Conservation (phyloP, 2,888 invertebrate genomes). For the Drosophila mercatorum region DNA sequence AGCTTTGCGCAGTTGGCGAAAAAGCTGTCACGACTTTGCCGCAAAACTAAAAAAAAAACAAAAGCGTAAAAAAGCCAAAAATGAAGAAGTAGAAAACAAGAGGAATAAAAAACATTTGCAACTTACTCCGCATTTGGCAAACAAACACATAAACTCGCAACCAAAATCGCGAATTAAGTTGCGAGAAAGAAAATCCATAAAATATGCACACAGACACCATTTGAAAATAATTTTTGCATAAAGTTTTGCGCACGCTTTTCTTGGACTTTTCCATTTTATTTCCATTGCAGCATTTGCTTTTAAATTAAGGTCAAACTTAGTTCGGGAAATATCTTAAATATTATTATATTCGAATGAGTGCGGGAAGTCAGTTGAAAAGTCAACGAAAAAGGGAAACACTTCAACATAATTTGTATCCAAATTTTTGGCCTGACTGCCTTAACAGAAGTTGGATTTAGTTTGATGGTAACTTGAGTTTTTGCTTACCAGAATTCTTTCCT, state of each 20-base stretch:
- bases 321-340: slow-evolving; percentile 15
- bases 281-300: slow-evolving; percentile 3
- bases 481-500: neutral
- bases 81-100: neutral
- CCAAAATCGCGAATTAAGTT: slow-evolving; percentile 45
- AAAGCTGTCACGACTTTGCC: slow-evolving; percentile 53
- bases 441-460: neutral
- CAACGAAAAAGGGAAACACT: neutral
- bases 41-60: neutral
- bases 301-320: slow-evolving; percentile 19
- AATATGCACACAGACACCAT: slow-evolving; percentile 23
- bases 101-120: slow-evolving; percentile 25
- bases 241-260: slow-evolving; percentile 15
- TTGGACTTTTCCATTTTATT: neutral
- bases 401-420: slow-evolving; percentile 7
- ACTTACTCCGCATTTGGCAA: slow-evolving; percentile 43
- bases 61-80: too few species aligned
- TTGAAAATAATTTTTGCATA: slow-evolving; percentile 31
- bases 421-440: neutral
- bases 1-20: slow-evolving; percentile 42
- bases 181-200: slow-evolving; percentile 34
- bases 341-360: slow-evolving; percentile 8
- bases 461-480: neutral
- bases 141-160: slow-evolving; percentile 49
- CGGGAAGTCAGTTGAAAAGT: neutral